Evolutionary conservation across 2,888 invertebrate genomes (phyloP), one percentile per base, ranked within the genome.

Genomic region (Tuta absoluta): DNA sequence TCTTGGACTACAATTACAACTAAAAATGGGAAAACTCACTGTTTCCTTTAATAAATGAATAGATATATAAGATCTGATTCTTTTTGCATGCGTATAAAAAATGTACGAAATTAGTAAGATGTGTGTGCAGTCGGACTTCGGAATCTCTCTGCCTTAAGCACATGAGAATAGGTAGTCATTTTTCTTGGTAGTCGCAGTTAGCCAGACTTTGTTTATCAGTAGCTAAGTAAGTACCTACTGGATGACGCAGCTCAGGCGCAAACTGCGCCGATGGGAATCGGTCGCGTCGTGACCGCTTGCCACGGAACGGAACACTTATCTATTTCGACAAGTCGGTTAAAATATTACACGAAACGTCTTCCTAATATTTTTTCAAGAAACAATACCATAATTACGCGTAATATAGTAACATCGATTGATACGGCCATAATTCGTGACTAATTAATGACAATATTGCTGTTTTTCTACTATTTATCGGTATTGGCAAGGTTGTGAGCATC

Each of bases 241-340:
- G 51, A 21, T 61, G 61, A 33, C 33, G 62, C 28, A 33, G 51
- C 51, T 19, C 37, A 14, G 19, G 21, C 51, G 28, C 11, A 8
- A 1, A 19, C 14, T 33, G 19, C 28, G 51, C 33, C 38, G 56
- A 28, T 64, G 64, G 65, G 53, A 65, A 65, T 41, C 51, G 48
- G 21, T 51, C 11, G 19, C 51, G 62, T 63, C 66, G 63, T 63
- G 66, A 63, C 65, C 48, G 33, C 56, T 12, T 41, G 48, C 59
- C 41, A 63, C 59, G 59, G 45, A 60, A 63, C 59, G 59, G 45
- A 60, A 63, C 60, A 65, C 60, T 65, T 63, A 63, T 65, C 59
- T 53, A 23, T 65, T 63, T 63, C 65, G 65, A 65, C 63, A 65
- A 63, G 63, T 62, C 59, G 38, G 23, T 41, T 51, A 51, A 37